Base-by-base conservation (phyloP, 2,797 vertebrate genomes). In the Chanos chanos region DNA sequence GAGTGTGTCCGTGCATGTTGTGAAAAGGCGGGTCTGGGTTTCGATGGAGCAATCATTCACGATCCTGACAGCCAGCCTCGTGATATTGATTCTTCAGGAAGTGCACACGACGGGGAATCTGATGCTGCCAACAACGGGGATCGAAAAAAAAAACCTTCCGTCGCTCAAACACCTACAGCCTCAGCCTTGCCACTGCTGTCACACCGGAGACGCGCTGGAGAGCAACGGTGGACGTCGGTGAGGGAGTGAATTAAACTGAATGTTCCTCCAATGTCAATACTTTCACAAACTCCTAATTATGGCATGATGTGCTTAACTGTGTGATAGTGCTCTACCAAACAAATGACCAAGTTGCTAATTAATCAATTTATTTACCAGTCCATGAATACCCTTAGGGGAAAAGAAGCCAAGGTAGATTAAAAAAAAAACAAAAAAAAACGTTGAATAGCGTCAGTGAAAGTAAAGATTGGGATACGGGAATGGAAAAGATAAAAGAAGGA, bases 61-160 rank as follows among this genome's bases (percentile, higher is more conserved):
- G 15, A 27, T 30, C 28, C 31, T 70, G 70, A 67, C 64, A 60
- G 66, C 65, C 70, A 70, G 70, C n/a, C 39, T n/a, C n/a, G 13
- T 48, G 21, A 70, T 76, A 72, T 72, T 65, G 70, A 72, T 76
- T 70, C 55, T 59, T 64, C 63, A 53, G 64, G 48, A 64, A 68
- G 47, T 53, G 64, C 61, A 61, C 61, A 61, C 47, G 21, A 62
- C 64, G 54, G 61, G 64, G 56, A 71, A 48, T 61, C 60, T 49
- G 59, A 66, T 60, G 50, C 64, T 61, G 61, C 64, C 55, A 40
- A n/a, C 44, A 28, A 64, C 64, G 72, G 36, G 64, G 72, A 74
- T 70, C 51, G 56, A 71, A 70, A 68, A 60, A 45, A 37, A 70
- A 68, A 60, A 45, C 37, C 52, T 71, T 72, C 61, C 71, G 59